Evolutionary conservation across 2,797 vertebrate species (phyloP).

Genomic region (Pyrocephalus nanus): DNA sequence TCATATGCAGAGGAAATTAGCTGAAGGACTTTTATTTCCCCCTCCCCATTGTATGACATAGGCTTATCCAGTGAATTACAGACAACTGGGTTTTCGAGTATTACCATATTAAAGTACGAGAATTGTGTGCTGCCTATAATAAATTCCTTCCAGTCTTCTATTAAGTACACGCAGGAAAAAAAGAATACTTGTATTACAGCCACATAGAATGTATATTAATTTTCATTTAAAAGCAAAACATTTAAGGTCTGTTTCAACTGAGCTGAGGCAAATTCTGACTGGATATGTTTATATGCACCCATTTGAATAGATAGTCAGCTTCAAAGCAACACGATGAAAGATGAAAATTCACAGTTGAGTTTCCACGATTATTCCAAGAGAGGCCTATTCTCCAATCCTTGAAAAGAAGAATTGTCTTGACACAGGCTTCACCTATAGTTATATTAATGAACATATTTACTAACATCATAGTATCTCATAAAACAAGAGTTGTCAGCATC

Average conservation of each 20-base stretch:
- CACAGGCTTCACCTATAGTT: neutral
- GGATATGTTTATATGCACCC: neutral
- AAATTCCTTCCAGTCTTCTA: neutral
- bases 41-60: neutral
- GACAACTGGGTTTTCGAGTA: neutral
- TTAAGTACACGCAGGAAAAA: neutral
- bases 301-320: neutral
- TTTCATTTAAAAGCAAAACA: constrained; percentile 30
- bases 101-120: neutral
- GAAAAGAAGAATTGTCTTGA: neutral
- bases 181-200: neutral
- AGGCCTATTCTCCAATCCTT: neutral
- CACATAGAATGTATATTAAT: neutral
- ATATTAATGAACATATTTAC: neutral
- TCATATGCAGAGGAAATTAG: neutral
- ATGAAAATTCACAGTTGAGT: neutral
- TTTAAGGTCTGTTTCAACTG: neutral
- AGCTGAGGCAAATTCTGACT: neutral
- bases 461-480: neutral
- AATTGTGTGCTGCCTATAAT: neutral
- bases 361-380: neutral
- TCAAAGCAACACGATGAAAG: neutral
- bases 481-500: neutral
- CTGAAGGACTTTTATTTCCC: neutral
- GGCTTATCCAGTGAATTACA: neutral